Evolutionary conservation across 2,888 invertebrate species (phyloP).

Genomic region (Thelaira solivaga): DNA sequence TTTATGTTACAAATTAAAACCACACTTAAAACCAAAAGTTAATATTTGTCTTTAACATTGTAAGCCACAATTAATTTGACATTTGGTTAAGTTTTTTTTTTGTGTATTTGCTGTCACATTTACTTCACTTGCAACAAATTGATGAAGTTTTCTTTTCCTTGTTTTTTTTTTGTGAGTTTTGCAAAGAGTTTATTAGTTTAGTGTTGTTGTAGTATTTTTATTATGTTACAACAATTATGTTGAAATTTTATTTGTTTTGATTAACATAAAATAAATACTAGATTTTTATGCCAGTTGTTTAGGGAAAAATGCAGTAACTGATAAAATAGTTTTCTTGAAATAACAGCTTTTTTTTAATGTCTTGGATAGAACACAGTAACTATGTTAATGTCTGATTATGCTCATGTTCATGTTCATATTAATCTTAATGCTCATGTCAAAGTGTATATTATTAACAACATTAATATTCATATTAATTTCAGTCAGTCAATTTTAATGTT

Average conservation of each 20-base stretch:
- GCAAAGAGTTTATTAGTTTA: background rate
- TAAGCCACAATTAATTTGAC: conserved; percentile 73
- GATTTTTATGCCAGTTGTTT: too few species aligned
- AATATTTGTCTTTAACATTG: conserved; percentile 73
- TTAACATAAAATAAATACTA: too few species aligned
- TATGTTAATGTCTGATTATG: too few species aligned
- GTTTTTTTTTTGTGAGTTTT: background rate
- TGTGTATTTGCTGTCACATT: conserved; percentile 8
- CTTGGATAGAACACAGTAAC: too few species aligned
- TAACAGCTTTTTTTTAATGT: too few species aligned
- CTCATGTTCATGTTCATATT: too few species aligned
- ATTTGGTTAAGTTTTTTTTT: conserved; percentile 64
- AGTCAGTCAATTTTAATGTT: too few species aligned
- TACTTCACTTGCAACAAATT: conserved; percentile 30
- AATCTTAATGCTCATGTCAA: too few species aligned
- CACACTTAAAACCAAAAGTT: conserved; percentile 72
- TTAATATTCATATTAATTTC: too few species aligned
- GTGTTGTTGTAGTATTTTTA: conserved; percentile 8
- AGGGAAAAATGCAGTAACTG: too few species aligned
- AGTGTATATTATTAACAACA: too few species aligned
- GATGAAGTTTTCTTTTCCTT: background rate
- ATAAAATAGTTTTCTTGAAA: too few species aligned
- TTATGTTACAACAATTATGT: conserved; percentile 3
- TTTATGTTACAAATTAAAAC: conserved; percentile 69
- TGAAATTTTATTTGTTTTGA: background rate